Conservation (phyloP, 2,888 invertebrate species). For the Sipha maydis region DNA sequence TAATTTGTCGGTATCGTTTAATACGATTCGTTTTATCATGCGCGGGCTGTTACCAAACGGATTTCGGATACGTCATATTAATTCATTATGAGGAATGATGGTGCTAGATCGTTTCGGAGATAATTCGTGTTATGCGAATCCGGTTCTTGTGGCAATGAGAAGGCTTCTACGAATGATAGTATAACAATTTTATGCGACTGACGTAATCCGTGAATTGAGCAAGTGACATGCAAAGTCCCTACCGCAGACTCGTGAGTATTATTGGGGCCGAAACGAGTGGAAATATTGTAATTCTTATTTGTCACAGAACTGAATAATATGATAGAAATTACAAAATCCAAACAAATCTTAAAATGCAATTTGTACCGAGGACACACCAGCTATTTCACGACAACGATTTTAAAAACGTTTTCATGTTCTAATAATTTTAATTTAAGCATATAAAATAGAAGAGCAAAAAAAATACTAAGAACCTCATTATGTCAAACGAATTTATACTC, state of each 20-base stretch:
- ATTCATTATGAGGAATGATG: conserved; percentile 49
- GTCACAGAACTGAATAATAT: not conserved
- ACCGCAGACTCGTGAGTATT: not conserved
- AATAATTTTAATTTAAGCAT: conserved; percentile 13
- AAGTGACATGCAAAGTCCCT: not conserved
- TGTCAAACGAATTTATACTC: not conserved
- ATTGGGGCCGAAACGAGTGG: not conserved
- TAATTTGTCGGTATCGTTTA: conserved; percentile 29
- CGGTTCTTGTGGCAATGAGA: not conserved
- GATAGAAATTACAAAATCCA: not conserved
- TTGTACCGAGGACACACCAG: conserved; percentile 21
- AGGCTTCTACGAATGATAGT: not conserved
- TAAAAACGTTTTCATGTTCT: conserved; percentile 17
- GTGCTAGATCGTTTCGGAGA: conserved; percentile 16
- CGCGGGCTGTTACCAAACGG: not conserved
- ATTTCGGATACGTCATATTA: conserved; percentile 13
- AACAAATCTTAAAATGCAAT: conserved; percentile 30
- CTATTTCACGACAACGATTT: not conserved
- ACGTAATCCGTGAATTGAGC: conserved; percentile 15
- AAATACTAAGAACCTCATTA: not conserved
- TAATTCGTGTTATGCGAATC: not conserved
- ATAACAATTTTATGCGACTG: conserved; percentile 3
- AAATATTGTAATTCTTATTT: conserved; percentile 4
- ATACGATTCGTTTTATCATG: not conserved
- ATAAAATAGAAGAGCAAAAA: not conserved